Evolutionary conservation across 2,113 vertebrate species (phyloP).

Genomic region (Tyrannus savana): DNA sequence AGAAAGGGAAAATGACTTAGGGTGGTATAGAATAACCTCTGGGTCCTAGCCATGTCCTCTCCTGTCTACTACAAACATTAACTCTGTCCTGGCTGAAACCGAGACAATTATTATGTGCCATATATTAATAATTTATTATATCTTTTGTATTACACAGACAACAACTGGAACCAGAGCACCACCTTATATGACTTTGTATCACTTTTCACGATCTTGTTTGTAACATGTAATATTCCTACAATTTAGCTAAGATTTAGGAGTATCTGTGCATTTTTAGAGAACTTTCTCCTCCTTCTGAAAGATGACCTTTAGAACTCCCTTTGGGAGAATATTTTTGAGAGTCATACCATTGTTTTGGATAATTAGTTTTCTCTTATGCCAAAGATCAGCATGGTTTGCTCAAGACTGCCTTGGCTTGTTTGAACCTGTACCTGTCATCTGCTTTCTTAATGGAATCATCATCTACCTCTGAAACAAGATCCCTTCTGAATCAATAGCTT

Average conservation of each 20-base stretch:
- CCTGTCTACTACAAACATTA: neutral
- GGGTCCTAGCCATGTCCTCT: neutral
- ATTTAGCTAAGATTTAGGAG: neutral
- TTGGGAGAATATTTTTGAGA: neutral
- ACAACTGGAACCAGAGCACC: neutral
- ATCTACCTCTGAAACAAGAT: neutral
- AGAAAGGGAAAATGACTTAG: neutral
- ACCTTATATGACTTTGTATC: neutral
- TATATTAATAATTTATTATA: neutral
- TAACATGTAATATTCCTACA: neutral
- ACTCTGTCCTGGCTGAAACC: neutral
- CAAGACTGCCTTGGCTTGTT: neutral
- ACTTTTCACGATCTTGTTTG: neutral
- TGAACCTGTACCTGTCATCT: neutral
- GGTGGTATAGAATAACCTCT: neutral
- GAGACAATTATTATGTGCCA: neutral
- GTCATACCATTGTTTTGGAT: neutral
- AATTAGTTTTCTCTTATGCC: neutral
- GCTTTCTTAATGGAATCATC: neutral
- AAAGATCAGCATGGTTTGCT: neutral
- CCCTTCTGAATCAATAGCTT: constrained; percentile 13
- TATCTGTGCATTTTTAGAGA: neutral
- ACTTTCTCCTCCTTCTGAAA: neutral
- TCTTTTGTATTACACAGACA: neutral
- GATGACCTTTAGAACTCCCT: neutral